Conservation (phyloP, 2,797 vertebrate genomes). For the Lacerta agilis region DNA sequence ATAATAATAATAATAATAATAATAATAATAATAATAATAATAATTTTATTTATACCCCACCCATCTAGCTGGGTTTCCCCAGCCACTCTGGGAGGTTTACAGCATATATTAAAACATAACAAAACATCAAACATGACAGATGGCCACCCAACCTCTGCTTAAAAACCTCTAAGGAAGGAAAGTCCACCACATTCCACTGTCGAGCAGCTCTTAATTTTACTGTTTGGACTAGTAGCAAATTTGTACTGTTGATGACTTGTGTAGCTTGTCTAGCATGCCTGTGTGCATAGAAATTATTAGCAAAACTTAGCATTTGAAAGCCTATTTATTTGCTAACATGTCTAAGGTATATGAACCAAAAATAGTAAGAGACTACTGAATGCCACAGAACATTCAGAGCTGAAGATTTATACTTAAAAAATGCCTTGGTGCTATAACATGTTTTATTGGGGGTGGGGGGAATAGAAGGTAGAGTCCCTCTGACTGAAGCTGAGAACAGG, state of each 20-base stretch:
- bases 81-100: too few species aligned
- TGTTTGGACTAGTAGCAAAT: background rate
- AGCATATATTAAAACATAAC: too few species aligned
- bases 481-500: constrained; percentile 41
- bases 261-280: background rate
- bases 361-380: constrained; percentile 51
- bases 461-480: constrained; percentile 59
- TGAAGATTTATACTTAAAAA: constrained; percentile 67
- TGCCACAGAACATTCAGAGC: constrained; percentile 58
- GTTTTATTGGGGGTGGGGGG: constrained; percentile 64
- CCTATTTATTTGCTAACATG: background rate
- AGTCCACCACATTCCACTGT: too few species aligned
- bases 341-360: constrained; percentile 32
- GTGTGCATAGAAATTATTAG: background rate
- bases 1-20: too few species aligned
- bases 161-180: too few species aligned
- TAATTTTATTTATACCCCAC: too few species aligned
- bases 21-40: too few species aligned
- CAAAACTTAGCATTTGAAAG: background rate
- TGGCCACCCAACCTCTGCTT: too few species aligned
- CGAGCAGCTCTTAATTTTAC: background rate
- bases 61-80: too few species aligned
- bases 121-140: too few species aligned
- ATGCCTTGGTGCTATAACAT: constrained; percentile 52
- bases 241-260: background rate